Evolutionary conservation across 30 jellyfish, hydroid and myxozoan species (phyloP).

Genomic region (Catostylus mosaicus): DNA sequence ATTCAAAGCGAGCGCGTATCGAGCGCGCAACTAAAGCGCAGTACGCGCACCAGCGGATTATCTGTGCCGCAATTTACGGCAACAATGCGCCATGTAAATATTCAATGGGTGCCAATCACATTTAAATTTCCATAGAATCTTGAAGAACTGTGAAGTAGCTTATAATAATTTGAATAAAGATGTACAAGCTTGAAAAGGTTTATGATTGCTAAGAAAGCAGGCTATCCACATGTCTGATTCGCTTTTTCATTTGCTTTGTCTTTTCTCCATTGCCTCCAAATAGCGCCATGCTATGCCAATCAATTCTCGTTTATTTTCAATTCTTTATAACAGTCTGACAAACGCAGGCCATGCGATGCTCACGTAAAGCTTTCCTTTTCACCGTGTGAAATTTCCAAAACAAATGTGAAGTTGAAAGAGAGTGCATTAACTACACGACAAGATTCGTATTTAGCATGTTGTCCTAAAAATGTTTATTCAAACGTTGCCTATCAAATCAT

Average conservation of each 20-base stretch:
- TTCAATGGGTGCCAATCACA: conserved; percentile 38
- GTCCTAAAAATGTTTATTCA: no score
- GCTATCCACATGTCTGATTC: conserved; percentile 28
- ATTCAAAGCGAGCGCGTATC: conserved; percentile 31
- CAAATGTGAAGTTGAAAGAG: conserved; percentile 3
- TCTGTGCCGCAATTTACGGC: conserved; percentile 7
- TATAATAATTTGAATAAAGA: background rate
- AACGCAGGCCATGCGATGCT: background rate
- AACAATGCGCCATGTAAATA: conserved; percentile 16
- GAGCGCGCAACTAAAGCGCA: conserved; percentile 27
- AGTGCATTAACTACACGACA: conserved; percentile 6
- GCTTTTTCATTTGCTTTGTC: conserved; percentile 12
- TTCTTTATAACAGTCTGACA: conserved; percentile 31
- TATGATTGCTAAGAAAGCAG: conserved; percentile 21
- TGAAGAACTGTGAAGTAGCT: conserved; percentile 59
- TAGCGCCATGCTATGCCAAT: conserved; percentile 7
- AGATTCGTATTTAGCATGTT: no score
- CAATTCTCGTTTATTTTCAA: background rate
- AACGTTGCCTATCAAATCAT: no score
- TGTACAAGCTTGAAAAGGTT: conserved; percentile 12
- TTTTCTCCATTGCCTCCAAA: background rate
- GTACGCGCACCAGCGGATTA: conserved; percentile 34
- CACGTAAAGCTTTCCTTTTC: conserved; percentile 21
- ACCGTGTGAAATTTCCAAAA: conserved; percentile 30
- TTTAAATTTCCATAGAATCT: conserved; percentile 13